A percentile compares a stretch with the other conserved stretches of the same genome.
Evolutionary conservation across 2,888 invertebrate genomes (phyloP).

Genomic region (Listrodromus nycthemerus): DNA sequence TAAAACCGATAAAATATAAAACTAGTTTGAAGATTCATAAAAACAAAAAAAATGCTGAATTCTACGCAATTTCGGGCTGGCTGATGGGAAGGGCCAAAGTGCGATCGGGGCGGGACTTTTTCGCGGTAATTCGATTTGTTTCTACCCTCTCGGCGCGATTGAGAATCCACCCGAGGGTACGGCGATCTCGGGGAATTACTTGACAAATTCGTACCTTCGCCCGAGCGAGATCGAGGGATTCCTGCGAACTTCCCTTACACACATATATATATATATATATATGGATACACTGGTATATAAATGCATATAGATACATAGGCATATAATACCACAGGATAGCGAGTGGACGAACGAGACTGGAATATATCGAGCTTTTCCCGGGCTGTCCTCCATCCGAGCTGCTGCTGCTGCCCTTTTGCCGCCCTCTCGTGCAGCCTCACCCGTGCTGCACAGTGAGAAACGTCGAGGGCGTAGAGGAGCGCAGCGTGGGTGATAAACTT

Average conservation of each 20-base stretch:
- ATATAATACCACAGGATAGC: neutral
- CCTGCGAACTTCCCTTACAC: conserved; percentile 6
- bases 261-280: neutral
- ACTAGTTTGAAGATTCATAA: neutral
- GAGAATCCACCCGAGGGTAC: conserved; percentile 34
- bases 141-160: conserved; percentile 73
- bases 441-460: conserved; percentile 7
- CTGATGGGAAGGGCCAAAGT: conserved; percentile 45
- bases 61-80: neutral
- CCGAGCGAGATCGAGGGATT: conserved; percentile 24
- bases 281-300: neutral
- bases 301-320: conserved; percentile 15
- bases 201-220: conserved; percentile 74
- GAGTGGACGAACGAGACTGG: conserved; percentile 54
- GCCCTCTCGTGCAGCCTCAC: conserved; percentile 16
- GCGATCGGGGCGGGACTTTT: conserved; percentile 58
- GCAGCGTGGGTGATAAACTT: conserved; percentile 63
- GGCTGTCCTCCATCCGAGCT: conserved; percentile 30
- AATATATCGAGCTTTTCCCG: conserved; percentile 61
- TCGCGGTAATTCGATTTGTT: conserved; percentile 80
- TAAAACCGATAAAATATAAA: no score
- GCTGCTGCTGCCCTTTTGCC: conserved; percentile 54
- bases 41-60: neutral
- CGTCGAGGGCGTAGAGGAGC: conserved; percentile 55
- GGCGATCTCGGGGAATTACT: conserved; percentile 77